A percentile compares a stretch with the other conserved stretches of the same genome.
Evolutionary conservation across 2,888 invertebrate genomes (phyloP).

Genomic region (Stegana nigrithorax): DNA sequence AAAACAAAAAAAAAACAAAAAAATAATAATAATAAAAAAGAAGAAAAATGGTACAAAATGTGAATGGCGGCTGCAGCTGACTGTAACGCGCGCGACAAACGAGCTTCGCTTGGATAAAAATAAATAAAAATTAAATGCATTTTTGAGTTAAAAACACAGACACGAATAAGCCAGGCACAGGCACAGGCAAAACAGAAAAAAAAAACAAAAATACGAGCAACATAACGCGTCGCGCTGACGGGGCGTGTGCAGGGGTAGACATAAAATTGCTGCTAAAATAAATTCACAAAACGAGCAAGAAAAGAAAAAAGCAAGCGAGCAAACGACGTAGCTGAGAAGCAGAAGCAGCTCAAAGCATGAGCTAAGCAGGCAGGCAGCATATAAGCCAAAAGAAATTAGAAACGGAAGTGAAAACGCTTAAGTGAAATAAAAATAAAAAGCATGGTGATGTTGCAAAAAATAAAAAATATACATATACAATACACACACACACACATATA

Average conservation of each 20-base stretch:
- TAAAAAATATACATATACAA: not conserved
- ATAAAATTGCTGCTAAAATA: constrained; percentile 1
- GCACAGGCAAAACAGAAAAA: not conserved
- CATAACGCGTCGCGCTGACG: not conserved
- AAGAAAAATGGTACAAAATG: not conserved
- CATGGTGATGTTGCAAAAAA: not conserved
- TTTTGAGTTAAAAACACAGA: not conserved
- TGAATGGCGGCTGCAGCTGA: not conserved
- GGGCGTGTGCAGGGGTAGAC: not conserved
- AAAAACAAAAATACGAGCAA: not conserved
- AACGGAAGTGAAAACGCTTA: constrained; percentile 19
- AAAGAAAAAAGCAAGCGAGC: not conserved
- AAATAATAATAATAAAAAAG: no score
- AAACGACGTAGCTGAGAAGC: no score
- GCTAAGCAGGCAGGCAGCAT: not conserved
- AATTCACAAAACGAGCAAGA: not conserved
- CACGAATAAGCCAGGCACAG: not conserved
- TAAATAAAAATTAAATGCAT: constrained; percentile 20
- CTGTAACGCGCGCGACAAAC: not conserved
- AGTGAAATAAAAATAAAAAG: constrained; percentile 2
- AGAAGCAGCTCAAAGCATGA: no score
- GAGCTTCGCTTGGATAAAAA: constrained; percentile 7
- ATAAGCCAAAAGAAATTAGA: constrained; percentile 15
- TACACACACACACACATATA: no score
- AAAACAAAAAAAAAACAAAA: not conserved